Percentiles rank a stretch among this genome's conserved stretches.
These are phyloP conservation scores for Acipenser ruthenus DNA, from an alignment of 2,797 vertebrate genomes.

Conservation along the genomic window DNA sequence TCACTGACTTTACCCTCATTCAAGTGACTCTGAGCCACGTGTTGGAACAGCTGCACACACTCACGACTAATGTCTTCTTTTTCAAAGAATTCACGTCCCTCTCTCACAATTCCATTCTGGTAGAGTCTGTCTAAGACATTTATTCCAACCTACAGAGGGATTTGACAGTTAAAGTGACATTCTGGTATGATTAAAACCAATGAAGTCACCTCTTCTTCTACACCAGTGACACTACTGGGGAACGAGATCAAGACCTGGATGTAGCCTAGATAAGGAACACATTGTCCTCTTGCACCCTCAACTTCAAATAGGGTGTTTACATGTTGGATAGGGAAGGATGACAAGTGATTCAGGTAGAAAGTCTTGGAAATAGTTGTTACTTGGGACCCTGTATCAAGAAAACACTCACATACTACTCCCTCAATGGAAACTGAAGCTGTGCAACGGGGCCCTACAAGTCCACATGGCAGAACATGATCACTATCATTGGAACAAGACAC, in stretches of 20 bases:
- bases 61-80: neutral
- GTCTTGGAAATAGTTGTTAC: neutral
- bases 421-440: neutral
- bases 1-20: neutral
- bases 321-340: neutral
- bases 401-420: neutral
- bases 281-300: neutral
- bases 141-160: constrained; percentile 1
- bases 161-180: constrained; percentile 12
- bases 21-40: neutral
- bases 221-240: neutral
- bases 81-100: neutral
- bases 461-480: neutral
- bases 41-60: constrained; percentile 13
- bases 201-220: neutral
- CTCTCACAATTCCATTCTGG: neutral
- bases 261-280: too few relatives aligned
- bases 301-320: neutral
- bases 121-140: constrained; percentile 8
- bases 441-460: neutral
- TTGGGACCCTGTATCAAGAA: neutral
- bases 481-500: neutral
- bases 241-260: too few relatives aligned
- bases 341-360: neutral
- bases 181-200: constrained; percentile 14